Conservation (phyloP, 2,888 invertebrate species). For the Adela reaumurella region DNA sequence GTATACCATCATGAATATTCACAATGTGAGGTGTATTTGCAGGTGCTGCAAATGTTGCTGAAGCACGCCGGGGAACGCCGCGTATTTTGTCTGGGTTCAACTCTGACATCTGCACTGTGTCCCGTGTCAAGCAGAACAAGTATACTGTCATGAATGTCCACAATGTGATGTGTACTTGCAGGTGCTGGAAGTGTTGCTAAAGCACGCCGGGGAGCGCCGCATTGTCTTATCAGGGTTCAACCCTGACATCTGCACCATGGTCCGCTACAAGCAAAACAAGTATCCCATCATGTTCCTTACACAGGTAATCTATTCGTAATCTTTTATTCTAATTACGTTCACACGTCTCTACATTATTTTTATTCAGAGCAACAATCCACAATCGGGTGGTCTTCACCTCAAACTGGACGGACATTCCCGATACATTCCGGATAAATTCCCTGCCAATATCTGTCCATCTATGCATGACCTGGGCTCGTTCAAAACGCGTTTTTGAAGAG, state of each 20-base stretch:
- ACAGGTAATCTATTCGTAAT: constrained; percentile 33
- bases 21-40: constrained; percentile 12
- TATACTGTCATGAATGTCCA: too few relatives aligned
- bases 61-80: constrained; percentile 74
- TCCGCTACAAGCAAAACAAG: constrained; percentile 91
- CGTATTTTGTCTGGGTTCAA: constrained; percentile 20
- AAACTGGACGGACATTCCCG: too few relatives aligned
- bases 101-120: not conserved
- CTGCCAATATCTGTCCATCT: too few relatives aligned
- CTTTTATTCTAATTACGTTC: too few relatives aligned
- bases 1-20: too few relatives aligned
- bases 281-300: constrained; percentile 96
- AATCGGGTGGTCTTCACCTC: too few relatives aligned
- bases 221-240: constrained; percentile 95
- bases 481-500: too few relatives aligned
- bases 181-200: constrained; percentile 78
- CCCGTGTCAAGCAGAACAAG: too few relatives aligned
- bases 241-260: constrained; percentile 92
- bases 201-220: constrained; percentile 72
- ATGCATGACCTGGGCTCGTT: too few relatives aligned
- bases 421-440: too few relatives aligned
- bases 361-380: too few relatives aligned
- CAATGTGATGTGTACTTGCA: constrained; percentile 23
- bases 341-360: too few relatives aligned
- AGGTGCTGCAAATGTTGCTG: constrained; percentile 79